phyloP scores from a whole-genome alignment of 2,113 vertebrate species.

The Cyphomyrus plagiostoma region DNA sequence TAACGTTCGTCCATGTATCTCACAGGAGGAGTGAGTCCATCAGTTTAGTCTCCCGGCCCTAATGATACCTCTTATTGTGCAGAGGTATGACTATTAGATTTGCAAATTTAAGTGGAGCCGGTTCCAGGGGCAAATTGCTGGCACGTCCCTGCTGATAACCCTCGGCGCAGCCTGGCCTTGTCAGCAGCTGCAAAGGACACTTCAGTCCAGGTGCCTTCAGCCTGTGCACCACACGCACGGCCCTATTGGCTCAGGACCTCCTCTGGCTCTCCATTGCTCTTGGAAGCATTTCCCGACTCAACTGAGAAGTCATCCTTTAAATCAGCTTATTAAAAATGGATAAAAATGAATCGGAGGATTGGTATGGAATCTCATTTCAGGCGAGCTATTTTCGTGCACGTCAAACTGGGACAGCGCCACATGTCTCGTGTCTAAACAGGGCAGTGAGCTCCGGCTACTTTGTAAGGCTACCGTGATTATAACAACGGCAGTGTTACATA shows the following conservation, averaged over 20 bases:
- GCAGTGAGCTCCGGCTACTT: not conserved
- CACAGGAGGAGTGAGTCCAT: not conserved
- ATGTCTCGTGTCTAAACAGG: conserved; percentile 9
- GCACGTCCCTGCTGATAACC: conserved; percentile 8
- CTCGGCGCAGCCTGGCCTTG: conserved; percentile 36
- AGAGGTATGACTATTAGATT: not conserved
- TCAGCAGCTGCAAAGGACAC: conserved; percentile 36
- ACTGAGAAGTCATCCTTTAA: conserved; percentile 43
- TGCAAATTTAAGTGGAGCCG: not conserved
- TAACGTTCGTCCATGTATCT: not conserved
- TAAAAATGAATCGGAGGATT: conserved; percentile 33
- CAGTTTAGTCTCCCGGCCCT: not conserved
- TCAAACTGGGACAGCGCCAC: not conserved
- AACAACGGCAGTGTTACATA: not conserved
- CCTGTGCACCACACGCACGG: not conserved
- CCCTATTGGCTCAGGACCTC: conserved; percentile 15
- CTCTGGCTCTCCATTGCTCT: conserved; percentile 25
- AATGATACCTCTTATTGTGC: not conserved
- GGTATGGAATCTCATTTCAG: conserved; percentile 28
- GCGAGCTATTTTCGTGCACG: not conserved
- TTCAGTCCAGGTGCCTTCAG: conserved; percentile 4
- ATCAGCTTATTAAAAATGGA: conserved; percentile 44
- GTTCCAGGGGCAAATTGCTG: not conserved
- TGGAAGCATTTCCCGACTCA: conserved; percentile 19
- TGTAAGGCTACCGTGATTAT: not conserved